Evolutionary conservation across 2,113 vertebrate genomes (phyloP).

Genomic region (Tursiops truncatus): DNA sequence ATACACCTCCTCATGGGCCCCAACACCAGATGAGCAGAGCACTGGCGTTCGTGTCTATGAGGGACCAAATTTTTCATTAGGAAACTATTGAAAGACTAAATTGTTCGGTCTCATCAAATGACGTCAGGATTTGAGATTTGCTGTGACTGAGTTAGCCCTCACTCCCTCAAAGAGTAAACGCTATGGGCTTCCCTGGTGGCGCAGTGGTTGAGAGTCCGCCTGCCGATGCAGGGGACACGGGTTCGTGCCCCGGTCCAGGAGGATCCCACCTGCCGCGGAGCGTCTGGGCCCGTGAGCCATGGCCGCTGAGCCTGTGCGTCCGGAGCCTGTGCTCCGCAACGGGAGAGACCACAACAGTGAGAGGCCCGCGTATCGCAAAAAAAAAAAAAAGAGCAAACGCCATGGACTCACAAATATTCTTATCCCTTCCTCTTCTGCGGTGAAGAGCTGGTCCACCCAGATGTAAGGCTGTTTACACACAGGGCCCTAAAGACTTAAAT

Average conservation of each 20-base stretch:
- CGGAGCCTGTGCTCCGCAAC: too few relatives aligned
- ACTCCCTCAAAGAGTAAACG: neutral
- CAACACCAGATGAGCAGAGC: neutral
- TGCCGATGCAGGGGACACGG: too few relatives aligned
- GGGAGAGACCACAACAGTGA: too few relatives aligned
- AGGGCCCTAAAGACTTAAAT: neutral
- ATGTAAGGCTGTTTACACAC: neutral
- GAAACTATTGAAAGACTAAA: neutral
- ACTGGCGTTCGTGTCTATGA: neutral
- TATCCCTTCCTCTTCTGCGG: neutral
- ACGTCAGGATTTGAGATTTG: neutral
- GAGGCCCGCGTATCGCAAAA: too few relatives aligned
- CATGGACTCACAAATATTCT: neutral
- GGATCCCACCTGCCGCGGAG: too few relatives aligned
- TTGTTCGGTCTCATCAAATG: neutral
- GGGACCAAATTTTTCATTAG: neutral
- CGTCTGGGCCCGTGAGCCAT: too few relatives aligned
- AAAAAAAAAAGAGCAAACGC: too few relatives aligned
- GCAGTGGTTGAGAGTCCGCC: too few relatives aligned
- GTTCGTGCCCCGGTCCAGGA: too few relatives aligned
- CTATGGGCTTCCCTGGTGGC: neutral
- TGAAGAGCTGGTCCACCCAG: neutral
- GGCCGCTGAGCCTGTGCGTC: too few relatives aligned
- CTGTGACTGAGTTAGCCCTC: neutral
- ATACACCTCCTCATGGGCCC: neutral